phyloP scores from a whole-genome alignment of 37 sponge, comb jelly and placozoan species.

The Tethya wilhelma region DNA sequence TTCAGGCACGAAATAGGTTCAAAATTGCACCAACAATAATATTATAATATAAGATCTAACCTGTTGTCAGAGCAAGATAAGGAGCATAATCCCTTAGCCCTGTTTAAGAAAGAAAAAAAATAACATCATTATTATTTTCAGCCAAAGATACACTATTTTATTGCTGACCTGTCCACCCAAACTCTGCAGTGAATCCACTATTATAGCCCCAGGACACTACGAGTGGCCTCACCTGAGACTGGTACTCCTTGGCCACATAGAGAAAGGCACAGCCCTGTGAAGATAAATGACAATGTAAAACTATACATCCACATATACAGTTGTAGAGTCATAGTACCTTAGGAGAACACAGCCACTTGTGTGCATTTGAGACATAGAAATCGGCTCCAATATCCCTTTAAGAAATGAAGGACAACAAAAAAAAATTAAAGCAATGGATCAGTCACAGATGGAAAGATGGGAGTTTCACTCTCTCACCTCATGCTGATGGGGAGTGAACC shows the following conservation, averaged over 20 bases:
- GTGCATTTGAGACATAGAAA: constrained; percentile 81
- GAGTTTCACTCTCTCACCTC: constrained; percentile 43
- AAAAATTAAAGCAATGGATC: neutral
- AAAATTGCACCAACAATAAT: no score
- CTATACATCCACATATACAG: neutral
- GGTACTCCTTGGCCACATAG: constrained; percentile 64
- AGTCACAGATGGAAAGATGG: neutral
- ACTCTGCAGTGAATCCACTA: constrained; percentile 77
- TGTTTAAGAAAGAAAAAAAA: neutral
- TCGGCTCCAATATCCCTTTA: constrained; percentile 79
- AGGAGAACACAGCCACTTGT: constrained; percentile 88
- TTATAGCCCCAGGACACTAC: constrained; percentile 82
- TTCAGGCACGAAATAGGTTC: no score
- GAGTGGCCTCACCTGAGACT: constrained; percentile 58
- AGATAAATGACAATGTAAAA: neutral
- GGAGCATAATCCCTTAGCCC: neutral
- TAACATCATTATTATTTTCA: no score
- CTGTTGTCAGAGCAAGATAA: no score
- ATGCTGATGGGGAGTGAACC: constrained; percentile 77
- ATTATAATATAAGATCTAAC: no score
- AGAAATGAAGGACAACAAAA: neutral
- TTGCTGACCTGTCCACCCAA: constrained; percentile 73
- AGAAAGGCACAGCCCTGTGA: constrained; percentile 81
- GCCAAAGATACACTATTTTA: no score
- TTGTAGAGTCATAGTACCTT: constrained; percentile 54